phyloP scores from a whole-genome alignment of 2,888 invertebrate genomes.

The Lasioglossum oenotherae region DNA sequence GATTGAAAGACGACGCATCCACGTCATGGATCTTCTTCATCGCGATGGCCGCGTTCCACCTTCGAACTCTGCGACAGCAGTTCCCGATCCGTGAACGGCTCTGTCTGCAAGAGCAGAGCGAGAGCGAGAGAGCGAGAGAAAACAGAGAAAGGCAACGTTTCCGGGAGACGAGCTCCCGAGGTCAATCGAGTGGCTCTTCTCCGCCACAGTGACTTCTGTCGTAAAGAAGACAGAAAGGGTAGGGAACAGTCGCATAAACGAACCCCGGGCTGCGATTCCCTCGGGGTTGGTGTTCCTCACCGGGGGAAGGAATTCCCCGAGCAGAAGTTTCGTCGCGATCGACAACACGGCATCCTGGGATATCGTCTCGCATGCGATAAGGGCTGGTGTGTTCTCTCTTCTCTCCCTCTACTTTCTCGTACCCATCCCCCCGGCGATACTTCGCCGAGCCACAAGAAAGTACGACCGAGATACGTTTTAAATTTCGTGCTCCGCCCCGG shows the following conservation, averaged over 20 bases:
- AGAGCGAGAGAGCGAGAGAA: neutral
- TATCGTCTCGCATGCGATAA: slow-evolving; percentile 21
- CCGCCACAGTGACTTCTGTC: slow-evolving; percentile 52
- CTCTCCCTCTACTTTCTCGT: neutral
- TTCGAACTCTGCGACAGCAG: slow-evolving; percentile 18
- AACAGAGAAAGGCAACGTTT: neutral
- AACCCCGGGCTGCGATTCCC: slow-evolving; percentile 23
- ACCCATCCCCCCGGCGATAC: neutral
- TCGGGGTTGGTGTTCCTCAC: slow-evolving; percentile 22
- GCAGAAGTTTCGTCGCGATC: slow-evolving; percentile 30
- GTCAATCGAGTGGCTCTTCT: slow-evolving; percentile 52
- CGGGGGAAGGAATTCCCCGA: slow-evolving; percentile 24
- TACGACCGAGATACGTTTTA: slow-evolving; percentile 75
- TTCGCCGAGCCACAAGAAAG: slow-evolving; percentile 15
- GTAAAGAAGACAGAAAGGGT: slow-evolving; percentile 39
- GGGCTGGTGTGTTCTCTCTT: neutral
- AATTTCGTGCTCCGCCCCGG: slow-evolving; percentile 75
- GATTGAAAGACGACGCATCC: neutral
- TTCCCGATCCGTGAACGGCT: neutral
- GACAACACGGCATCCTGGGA: slow-evolving; percentile 1
- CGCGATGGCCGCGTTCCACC: slow-evolving; percentile 16
- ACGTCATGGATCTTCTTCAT: slow-evolving; percentile 27
- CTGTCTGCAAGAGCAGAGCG: neutral
- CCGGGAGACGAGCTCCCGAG: slow-evolving; percentile 17
- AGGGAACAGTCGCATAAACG: slow-evolving; percentile 50